Base-by-base conservation (phyloP, 1,140 invertebrate genomes). In the Cotesia vestalis region DNA sequence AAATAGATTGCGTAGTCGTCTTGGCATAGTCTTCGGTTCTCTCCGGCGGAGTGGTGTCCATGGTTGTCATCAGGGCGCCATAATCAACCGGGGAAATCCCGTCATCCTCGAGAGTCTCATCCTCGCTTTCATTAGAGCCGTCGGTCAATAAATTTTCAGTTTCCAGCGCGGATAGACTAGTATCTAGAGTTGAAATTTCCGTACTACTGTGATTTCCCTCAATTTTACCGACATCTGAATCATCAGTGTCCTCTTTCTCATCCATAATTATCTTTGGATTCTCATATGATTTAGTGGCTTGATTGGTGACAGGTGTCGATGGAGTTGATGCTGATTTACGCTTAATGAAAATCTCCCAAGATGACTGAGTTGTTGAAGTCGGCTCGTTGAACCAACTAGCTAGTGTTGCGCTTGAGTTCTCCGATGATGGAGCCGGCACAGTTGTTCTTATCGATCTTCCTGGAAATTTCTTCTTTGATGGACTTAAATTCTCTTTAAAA, bases 21-120 rank as follows among this genome's bases (percentile, higher is more conserved):
- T 76, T 79, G 60, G 76, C 77, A 64, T 78, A 79, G 66, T 79
- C 77, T 73, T 80, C 79, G 52, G 78, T 81, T 69, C 78, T 76
- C 63, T 78, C 79, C 0, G 76, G 79, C 46, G 80, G 76, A 64
- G 77, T 78, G 3, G 77, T 80, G 62, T 79, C 77, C 77, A 78
- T 79, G 4, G 80, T 80, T 57, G 74, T 76, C 74, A 76, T 76
- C 35, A 63, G 27, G 35, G 59, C 68, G 20, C 69, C 70, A 46
- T 76, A 71, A 64, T 76, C 74, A n/a, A 14, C 34, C 5, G 66
- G n/a, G 3, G 53, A 36, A 35, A 38, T 52, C 6, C 59, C 64
- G 27, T 57, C 4, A 27, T 73, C 69, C 46, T 75, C 74, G 0
- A 71, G 59, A 12, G 46, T 46, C 17, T 73, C 74, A 35, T 72